Evolutionary conservation across 2,888 invertebrate genomes (phyloP).

Genomic region (Catonia carolina): DNA sequence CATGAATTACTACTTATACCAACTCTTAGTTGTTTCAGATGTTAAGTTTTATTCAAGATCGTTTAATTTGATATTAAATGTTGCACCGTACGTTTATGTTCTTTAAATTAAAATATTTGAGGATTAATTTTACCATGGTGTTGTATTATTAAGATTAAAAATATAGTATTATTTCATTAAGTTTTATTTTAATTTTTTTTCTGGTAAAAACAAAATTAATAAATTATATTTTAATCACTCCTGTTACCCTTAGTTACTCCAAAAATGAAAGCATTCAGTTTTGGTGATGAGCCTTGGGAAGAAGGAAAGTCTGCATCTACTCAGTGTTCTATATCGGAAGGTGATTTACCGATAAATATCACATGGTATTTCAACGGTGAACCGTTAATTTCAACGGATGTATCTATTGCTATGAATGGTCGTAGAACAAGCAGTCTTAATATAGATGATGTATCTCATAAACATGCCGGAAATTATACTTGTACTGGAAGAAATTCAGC

Average conservation of each 20-base stretch:
- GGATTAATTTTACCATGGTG: no score
- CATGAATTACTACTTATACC: no score
- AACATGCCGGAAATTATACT: conserved; percentile 56
- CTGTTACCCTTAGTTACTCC: conserved; percentile 38
- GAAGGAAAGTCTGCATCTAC: conserved; percentile 40
- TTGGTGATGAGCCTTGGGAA: conserved; percentile 41
- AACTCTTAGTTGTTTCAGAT: no score
- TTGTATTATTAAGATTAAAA: no score
- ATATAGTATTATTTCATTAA: no score
- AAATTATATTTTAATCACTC: no score
- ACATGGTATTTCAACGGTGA: conserved; percentile 52
- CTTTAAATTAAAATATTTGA: no score
- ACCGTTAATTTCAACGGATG: conserved; percentile 28
- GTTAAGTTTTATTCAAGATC: no score
- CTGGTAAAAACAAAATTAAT: no score
- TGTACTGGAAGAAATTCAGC: conserved; percentile 63
- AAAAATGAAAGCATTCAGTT: conserved; percentile 35
- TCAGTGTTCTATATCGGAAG: conserved; percentile 44
- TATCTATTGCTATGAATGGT: conserved; percentile 26
- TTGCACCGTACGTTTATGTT: no score
- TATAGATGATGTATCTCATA: conserved; percentile 23
- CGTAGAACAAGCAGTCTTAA: conserved; percentile 35
- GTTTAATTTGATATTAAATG: no score
- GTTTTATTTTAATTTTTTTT: no score
- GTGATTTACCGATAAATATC: conserved; percentile 38